Conservation (phyloP, 2,888 invertebrate species). For the Candidula unifasciata region DNA sequence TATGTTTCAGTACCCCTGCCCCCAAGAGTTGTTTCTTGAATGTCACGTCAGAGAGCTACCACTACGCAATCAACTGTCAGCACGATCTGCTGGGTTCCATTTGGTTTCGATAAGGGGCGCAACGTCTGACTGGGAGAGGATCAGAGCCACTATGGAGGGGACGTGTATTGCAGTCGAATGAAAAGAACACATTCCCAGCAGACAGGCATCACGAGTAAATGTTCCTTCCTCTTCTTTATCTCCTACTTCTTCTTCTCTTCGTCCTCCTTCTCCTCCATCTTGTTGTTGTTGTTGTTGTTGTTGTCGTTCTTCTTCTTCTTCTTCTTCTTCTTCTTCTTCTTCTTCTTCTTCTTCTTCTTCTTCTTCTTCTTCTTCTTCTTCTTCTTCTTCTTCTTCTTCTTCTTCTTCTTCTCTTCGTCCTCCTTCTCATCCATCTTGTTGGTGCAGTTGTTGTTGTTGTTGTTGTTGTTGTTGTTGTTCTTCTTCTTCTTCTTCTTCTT, state of each 20-base stretch:
- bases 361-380: conserved; percentile 4
- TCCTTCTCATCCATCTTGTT: neutral
- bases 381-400: neutral
- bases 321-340: neutral
- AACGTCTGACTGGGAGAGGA: too few species aligned
- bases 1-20: too few species aligned
- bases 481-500: neutral
- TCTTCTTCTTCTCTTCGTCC: neutral
- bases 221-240: neutral
- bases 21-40: too few species aligned
- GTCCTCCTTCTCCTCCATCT: neutral
- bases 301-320: neutral
- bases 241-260: neutral
- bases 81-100: too few species aligned
- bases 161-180: too few species aligned
- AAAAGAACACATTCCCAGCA: too few species aligned
- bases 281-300: neutral
- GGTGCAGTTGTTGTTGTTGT: neutral
- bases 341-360: conserved; percentile 10
- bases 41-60: too few species aligned
- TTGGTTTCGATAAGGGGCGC: too few species aligned
- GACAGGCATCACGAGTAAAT: too few species aligned
- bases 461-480: neutral
- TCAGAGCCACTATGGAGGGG: too few species aligned
- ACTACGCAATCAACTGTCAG: too few species aligned